These are phyloP conservation scores for Matsumurasca onukii DNA, from an alignment of 1,140 invertebrate genomes.

Conservation along the genomic window DNA sequence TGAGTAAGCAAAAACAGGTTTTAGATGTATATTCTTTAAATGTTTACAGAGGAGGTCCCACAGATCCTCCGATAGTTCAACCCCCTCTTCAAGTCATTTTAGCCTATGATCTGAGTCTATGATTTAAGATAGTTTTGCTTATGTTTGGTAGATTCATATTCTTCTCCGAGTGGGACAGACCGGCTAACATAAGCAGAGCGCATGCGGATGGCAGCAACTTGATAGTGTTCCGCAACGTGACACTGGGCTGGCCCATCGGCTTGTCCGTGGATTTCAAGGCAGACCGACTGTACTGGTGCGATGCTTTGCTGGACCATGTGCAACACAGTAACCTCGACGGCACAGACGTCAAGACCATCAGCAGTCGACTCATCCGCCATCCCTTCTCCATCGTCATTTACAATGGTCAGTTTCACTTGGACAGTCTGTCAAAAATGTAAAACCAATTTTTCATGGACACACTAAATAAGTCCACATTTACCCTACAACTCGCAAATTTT, in stretches of 20 bases:
- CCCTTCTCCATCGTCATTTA: constrained; percentile 96
- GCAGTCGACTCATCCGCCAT: constrained; percentile 84
- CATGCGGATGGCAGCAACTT: constrained; percentile 85
- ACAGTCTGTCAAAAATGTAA: no score
- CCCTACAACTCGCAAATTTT: no score
- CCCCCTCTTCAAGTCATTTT: no score
- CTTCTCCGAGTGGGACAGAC: constrained; percentile 95
- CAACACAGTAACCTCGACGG: constrained; percentile 95
- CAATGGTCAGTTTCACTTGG: constrained; percentile 51
- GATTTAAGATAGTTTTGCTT: no score
- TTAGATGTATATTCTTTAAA: no score
- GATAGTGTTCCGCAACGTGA: constrained; percentile 87
- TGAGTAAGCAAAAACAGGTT: no score
- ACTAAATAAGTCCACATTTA: no score
- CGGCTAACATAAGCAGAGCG: constrained; percentile 91
- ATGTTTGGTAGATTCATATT: constrained; percentile 84
- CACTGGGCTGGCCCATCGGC: constrained; percentile 95
- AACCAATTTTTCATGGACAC: no score
- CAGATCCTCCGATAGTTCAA: no score
- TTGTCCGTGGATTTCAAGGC: constrained; percentile 87
- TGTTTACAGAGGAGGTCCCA: no score
- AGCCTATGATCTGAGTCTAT: no score
- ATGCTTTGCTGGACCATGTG: constrained; percentile 92
- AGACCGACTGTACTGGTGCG: constrained; percentile 93
- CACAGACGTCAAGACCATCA: constrained; percentile 87